Evolutionary conservation across 2,888 invertebrate species (phyloP), one percentile per base, ranked within the genome.

Genomic region (Gisinianus flammeolus): DNA sequence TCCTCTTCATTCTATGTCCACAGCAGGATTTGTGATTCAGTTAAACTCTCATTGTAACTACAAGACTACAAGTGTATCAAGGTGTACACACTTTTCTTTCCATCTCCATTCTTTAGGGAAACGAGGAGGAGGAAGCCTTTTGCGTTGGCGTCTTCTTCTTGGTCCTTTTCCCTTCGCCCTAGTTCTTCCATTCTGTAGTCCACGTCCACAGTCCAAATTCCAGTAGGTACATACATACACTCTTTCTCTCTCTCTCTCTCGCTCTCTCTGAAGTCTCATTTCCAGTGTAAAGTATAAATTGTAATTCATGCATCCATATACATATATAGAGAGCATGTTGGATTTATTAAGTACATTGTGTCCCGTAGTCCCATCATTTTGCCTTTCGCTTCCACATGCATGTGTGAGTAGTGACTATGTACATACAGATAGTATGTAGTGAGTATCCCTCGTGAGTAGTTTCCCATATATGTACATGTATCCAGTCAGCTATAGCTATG

Each of bases 1-100:
- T 66, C 31, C 12, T 66, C 26, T 66, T 66, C 66, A 30, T 66
- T 66, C 31, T 66, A 66, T 66, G 66, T 44, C 68, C 68, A 68
- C 35, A 44, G 68, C 44, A 66, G 66, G 66, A 66, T 66, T 30
- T 28, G 66, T 66, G 30, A 66, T 66, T 66, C 19, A 28, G 28
- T 66, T 66, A 28, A 66, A 30, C 54, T 12, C 10, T 26, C 44
- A 5, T 64, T 64, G 26, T 64, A 22, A 26, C 28, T 26, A 35
- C 19, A 5, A 16, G 6, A 64, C 10, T 64, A 54, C 16, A 54
- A 16, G 4, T 64, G 8, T 64, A 64, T 22, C 24, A 64, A 64
- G 22, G 12, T 33, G 35, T 68, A 35, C 19, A 16, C 35, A 8
- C 35, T 44, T 6, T 44, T 12, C 19, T 44, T 44, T 44, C 44